phyloP scores from a whole-genome alignment of 1,140 invertebrate species.

The Trichonephila clavipes region DNA sequence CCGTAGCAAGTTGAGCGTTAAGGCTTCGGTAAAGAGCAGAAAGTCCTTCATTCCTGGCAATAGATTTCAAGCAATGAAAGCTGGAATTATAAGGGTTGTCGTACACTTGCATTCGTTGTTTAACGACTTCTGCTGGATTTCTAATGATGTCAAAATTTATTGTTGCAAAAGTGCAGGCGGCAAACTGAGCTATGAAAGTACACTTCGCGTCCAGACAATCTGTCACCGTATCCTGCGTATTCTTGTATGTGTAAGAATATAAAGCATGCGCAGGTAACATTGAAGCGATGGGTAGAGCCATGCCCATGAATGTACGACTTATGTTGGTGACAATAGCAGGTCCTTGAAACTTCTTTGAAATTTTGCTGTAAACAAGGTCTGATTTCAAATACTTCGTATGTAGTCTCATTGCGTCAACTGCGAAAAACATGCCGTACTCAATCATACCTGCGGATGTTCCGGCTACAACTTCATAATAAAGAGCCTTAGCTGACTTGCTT shows the following conservation, averaged over 20 bases:
- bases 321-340: background rate
- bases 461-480: background rate
- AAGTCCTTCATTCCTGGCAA: constrained; percentile 91
- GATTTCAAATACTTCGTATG: background rate
- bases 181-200: background rate
- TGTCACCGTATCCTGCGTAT: background rate
- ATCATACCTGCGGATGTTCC: background rate
- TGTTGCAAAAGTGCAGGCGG: constrained; percentile 85
- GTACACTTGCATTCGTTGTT: constrained; percentile 98
- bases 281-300: background rate
- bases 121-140: constrained; percentile 99
- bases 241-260: background rate
- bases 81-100: constrained; percentile 95
- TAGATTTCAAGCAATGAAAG: constrained; percentile 88
- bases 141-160: constrained; percentile 97
- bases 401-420: background rate
- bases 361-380: background rate
- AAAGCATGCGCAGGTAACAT: constrained; percentile 78
- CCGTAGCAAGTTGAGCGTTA: constrained; percentile 97
- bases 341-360: background rate
- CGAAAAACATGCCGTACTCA: background rate
- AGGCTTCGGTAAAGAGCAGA: constrained; percentile 97
- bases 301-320: background rate
- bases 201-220: background rate
- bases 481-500: too few species aligned